These are phyloP conservation scores for Zosterops hypoxanthus DNA, from an alignment of 2,113 vertebrate genomes.

Conservation along the genomic window DNA sequence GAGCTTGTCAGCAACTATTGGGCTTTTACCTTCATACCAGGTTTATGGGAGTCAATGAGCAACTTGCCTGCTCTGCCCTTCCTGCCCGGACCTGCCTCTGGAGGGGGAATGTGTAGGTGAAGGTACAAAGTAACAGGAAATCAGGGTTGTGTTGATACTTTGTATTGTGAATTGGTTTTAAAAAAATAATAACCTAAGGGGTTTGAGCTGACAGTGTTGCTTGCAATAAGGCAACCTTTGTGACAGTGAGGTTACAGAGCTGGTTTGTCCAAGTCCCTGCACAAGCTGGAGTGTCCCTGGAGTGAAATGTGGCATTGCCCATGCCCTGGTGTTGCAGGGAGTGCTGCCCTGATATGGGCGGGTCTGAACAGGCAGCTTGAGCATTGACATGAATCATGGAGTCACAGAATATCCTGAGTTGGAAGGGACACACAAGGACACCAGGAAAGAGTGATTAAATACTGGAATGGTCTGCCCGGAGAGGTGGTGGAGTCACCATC, in stretches of 20 bases:
- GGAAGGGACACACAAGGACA: not conserved
- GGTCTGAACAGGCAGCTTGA: not conserved
- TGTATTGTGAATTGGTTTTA: not conserved
- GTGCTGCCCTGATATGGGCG: not conserved
- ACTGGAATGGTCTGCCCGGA: too few species aligned
- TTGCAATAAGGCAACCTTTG: not conserved
- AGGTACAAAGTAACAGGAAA: slow-evolving; percentile 56
- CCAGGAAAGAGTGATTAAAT: too few species aligned
- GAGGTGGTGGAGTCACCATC: too few species aligned
- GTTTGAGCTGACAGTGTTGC: not conserved
- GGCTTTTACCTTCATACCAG: not conserved
- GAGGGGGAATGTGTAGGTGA: not conserved
- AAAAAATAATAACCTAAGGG: not conserved
- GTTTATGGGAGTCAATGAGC: not conserved
- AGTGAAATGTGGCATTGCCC: not conserved
- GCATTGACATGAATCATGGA: not conserved
- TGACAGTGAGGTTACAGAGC: not conserved
- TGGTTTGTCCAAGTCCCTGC: not conserved
- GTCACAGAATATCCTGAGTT: not conserved
- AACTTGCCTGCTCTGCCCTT: not conserved
- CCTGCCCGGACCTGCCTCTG: not conserved
- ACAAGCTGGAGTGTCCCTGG: not conserved
- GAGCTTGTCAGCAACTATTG: not conserved
- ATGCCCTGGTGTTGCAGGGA: not conserved
- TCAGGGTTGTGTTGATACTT: not conserved